Conservation (phyloP, 2,888 invertebrate species). For the Brachypterus glaber region DNA sequence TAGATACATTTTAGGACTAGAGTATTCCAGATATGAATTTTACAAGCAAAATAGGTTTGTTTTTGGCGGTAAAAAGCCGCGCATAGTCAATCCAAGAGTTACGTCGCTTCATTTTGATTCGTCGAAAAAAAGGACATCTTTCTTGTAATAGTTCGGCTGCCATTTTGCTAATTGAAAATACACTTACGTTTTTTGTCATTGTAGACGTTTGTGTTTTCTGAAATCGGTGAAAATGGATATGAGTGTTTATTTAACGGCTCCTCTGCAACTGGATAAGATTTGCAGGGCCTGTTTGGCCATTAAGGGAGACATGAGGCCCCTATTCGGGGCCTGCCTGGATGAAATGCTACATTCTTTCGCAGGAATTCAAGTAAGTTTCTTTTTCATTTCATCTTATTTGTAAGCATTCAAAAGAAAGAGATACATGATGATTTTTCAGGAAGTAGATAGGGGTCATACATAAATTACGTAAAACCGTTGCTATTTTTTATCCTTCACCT, state of each 20-base stretch:
- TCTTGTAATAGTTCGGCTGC: slow-evolving; percentile 24
- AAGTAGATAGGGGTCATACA: too few species aligned
- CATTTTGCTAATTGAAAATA: slow-evolving; percentile 19
- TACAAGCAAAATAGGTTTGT: too few species aligned
- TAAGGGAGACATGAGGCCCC: slow-evolving; percentile 42
- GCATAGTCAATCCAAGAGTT: slow-evolving; percentile 10
- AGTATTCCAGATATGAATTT: too few species aligned
- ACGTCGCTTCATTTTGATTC: slow-evolving; percentile 21
- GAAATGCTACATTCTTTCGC: slow-evolving; percentile 43
- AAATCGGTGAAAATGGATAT: slow-evolving; percentile 35
- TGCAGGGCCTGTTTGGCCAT: slow-evolving; percentile 43
- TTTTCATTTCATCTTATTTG: neutral
- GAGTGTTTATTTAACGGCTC: slow-evolving; percentile 38
- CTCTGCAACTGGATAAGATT: slow-evolving; percentile 39
- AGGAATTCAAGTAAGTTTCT: too few species aligned
- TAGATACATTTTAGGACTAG: too few species aligned
- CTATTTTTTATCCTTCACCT: too few species aligned
- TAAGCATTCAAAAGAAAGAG: slow-evolving; percentile 16
- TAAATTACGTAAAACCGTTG: too few species aligned
- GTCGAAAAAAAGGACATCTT: slow-evolving; percentile 23
- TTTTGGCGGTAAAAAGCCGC: slow-evolving; percentile 26
- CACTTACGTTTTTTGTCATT: slow-evolving; percentile 22
- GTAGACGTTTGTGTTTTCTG: slow-evolving; percentile 33
- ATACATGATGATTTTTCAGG: too few species aligned
- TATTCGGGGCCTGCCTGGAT: slow-evolving; percentile 44